Evolutionary conservation across 2,888 invertebrate species (phyloP).

Genomic region (Dorcus hopei): DNA sequence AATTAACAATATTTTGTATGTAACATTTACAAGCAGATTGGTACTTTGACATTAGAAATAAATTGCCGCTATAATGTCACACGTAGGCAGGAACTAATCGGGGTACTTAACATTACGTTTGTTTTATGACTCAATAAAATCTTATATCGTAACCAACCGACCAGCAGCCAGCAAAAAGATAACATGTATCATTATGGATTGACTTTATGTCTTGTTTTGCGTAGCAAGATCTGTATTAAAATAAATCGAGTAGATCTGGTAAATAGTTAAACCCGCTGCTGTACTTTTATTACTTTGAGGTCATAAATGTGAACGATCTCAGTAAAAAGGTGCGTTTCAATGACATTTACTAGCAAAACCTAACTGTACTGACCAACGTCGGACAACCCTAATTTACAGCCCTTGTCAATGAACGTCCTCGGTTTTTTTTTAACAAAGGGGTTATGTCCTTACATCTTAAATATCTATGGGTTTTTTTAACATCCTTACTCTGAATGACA

Average conservation of each 20-base stretch:
- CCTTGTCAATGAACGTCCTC: constrained; percentile 29
- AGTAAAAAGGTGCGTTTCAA: constrained; percentile 1
- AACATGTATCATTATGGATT: constrained; percentile 13
- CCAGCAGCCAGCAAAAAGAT: constrained; percentile 11
- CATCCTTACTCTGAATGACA: too few relatives aligned
- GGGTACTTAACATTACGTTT: constrained; percentile 20
- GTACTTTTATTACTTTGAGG: neutral
- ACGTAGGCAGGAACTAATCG: constrained; percentile 16
- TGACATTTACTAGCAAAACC: neutral
- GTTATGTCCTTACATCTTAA: constrained; percentile 22
- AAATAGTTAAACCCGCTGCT: neutral
- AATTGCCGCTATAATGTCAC: constrained; percentile 1
- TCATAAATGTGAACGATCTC: neutral
- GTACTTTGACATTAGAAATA: constrained; percentile 3
- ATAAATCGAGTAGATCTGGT: neutral
- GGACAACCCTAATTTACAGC: constrained; percentile 35
- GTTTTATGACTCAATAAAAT: constrained; percentile 29
- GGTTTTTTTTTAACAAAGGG: constrained; percentile 30
- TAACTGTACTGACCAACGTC: constrained; percentile 6
- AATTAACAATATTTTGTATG: constrained; percentile 4
- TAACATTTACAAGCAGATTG: neutral
- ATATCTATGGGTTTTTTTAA: too few relatives aligned
- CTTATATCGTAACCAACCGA: constrained; percentile 23
- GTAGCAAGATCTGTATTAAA: neutral
- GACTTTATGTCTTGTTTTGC: constrained; percentile 6